A percentile compares a stretch with the other conserved stretches of the same genome.
phyloP scores from a whole-genome alignment of 2,888 invertebrate species.

The Germaria angustata region DNA sequence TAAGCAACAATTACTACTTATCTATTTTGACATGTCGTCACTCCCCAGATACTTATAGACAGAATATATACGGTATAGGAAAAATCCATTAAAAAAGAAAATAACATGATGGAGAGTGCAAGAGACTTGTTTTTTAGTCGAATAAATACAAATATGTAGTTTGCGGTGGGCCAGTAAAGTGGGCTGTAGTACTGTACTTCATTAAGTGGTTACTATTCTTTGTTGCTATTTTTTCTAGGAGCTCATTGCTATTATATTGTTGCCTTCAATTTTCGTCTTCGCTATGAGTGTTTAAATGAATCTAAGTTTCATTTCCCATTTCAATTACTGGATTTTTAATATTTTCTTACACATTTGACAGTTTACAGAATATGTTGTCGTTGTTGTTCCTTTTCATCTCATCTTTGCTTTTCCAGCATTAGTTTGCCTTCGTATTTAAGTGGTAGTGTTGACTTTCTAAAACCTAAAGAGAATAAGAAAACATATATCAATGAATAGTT shows the following conservation, averaged over 20 bases:
- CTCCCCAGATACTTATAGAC: constrained; percentile 21
- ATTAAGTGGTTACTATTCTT: not conserved
- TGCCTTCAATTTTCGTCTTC: constrained; percentile 10
- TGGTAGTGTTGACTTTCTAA: too few relatives aligned
- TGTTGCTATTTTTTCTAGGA: not conserved
- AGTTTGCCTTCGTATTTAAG: constrained; percentile 5
- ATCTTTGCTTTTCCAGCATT: not conserved
- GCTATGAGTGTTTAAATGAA: constrained; percentile 41
- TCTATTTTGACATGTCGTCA: constrained; percentile 58
- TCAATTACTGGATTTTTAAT: constrained; percentile 58
- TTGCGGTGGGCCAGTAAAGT: constrained; percentile 43
- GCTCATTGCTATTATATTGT: not conserved
- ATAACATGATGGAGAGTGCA: not conserved
- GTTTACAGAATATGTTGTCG: constrained; percentile 60
- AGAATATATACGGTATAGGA: not conserved
- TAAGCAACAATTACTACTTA: constrained; percentile 61
- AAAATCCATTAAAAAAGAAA: not conserved
- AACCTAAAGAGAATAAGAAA: too few relatives aligned
- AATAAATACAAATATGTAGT: constrained; percentile 19
- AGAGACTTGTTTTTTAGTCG: too few relatives aligned
- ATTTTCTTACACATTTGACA: constrained; percentile 37
- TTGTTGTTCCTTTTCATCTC: not conserved
- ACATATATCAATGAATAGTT: too few relatives aligned
- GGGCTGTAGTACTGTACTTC: constrained; percentile 6
- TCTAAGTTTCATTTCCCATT: constrained; percentile 59